Percentiles rank a stretch among this genome's conserved stretches.
Evolutionary conservation across 2,888 invertebrate genomes (phyloP).

Genomic region (Phorcus lineatus): DNA sequence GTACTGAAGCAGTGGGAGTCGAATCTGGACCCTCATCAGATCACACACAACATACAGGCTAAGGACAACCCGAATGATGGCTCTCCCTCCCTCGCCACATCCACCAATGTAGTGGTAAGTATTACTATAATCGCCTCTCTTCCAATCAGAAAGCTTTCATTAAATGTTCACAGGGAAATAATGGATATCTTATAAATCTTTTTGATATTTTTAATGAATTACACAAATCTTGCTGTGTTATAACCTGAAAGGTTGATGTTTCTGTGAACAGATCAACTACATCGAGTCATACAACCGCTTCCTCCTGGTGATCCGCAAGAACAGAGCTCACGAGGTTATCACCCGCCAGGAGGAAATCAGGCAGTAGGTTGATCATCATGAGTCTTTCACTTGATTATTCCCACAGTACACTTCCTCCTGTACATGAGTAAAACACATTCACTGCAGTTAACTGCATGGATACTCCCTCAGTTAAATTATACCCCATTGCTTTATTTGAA

Average conservation of each 20-base stretch:
- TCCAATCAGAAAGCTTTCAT: no score
- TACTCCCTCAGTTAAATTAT: no score
- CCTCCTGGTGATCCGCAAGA: conserved; percentile 85
- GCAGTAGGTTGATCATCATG: conserved; percentile 48
- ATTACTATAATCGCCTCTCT: background rate
- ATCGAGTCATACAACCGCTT: conserved; percentile 86
- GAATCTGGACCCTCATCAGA: conserved; percentile 34
- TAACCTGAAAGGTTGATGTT: background rate
- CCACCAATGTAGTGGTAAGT: conserved; percentile 52
- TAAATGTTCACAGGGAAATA: no score
- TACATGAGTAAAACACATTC: no score
- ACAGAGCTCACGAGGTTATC: conserved; percentile 79
- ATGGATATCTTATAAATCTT: no score
- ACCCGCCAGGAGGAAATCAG: conserved; percentile 47
- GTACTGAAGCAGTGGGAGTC: conserved; percentile 33
- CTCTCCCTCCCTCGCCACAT: conserved; percentile 37
- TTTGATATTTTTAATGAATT: no score
- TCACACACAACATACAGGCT: conserved; percentile 48
- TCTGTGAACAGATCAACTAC: conserved; percentile 81
- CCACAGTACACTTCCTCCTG: no score
- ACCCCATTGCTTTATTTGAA: no score
- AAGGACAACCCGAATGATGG: conserved; percentile 47
- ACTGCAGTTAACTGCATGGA: no score
- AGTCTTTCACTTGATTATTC: no score
- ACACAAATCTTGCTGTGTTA: no score